Evolutionary conservation across 2,888 invertebrate genomes (phyloP).

Genomic region (Catonia carolina): DNA sequence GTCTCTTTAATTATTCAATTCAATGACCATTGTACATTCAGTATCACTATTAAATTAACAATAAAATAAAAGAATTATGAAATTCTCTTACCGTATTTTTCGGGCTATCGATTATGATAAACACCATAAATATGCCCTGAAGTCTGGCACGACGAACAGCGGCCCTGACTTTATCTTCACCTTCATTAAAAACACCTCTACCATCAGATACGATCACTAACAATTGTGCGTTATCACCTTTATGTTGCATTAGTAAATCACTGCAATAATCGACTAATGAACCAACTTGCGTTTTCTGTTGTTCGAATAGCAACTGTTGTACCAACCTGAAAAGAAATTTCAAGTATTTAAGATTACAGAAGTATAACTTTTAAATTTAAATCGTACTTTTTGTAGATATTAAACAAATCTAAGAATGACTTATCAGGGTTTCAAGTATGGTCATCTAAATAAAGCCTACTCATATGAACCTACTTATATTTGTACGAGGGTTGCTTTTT

Average conservation of each 20-base stretch:
- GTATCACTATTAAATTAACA: too few species aligned
- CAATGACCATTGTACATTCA: too few species aligned
- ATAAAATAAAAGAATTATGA: too few species aligned
- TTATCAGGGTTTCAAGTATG: too few species aligned
- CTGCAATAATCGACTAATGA: slow-evolving; percentile 73
- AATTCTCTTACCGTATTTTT: slow-evolving; percentile 81
- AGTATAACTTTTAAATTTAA: slow-evolving; percentile 2
- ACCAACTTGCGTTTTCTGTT: slow-evolving; percentile 81
- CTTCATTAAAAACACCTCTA: slow-evolving; percentile 83
- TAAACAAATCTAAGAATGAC: too few species aligned
- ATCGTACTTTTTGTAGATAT: too few species aligned
- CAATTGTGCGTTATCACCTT: slow-evolving; percentile 64
- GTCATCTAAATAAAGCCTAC: too few species aligned
- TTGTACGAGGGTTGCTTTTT: too few species aligned
- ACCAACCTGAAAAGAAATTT: slow-evolving; percentile 50
- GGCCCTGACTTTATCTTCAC: slow-evolving; percentile 65
- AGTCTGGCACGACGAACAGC: slow-evolving; percentile 76
- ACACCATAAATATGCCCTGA: slow-evolving; percentile 85
- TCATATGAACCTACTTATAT: too few species aligned
- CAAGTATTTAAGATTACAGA: neutral
- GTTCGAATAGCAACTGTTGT: slow-evolving; percentile 77
- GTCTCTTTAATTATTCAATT: too few species aligned
- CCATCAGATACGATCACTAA: slow-evolving; percentile 94
- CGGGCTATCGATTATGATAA: slow-evolving; percentile 92
- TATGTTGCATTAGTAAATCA: slow-evolving; percentile 49